These are phyloP conservation scores for Manis crassicaudata DNA, from an alignment of 2,797 vertebrate species.

Conservation along the genomic window DNA sequence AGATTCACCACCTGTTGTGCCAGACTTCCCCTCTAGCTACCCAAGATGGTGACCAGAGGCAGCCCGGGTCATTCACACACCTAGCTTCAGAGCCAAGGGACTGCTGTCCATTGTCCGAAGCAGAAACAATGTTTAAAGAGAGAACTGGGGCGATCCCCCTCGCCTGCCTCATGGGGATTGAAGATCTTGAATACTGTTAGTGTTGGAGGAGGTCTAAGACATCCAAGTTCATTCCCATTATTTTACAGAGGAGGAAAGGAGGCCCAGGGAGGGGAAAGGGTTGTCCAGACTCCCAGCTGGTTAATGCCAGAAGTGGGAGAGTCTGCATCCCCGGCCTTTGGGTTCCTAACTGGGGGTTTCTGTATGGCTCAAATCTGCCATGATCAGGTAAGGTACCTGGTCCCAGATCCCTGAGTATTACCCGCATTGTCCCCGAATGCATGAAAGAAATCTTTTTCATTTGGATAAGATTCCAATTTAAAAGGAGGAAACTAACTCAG, in stretches of 20 bases:
- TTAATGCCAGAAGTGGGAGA: neutral
- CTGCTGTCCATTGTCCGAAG: neutral
- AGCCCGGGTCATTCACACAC: neutral
- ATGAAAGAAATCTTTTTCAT: neutral
- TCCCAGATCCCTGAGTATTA: neutral
- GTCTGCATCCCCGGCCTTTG: neutral
- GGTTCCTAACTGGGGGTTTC: neutral
- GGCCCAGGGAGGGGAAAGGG: neutral
- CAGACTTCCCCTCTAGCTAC: neutral
- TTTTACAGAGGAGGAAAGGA: neutral
- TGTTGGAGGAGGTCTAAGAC: neutral
- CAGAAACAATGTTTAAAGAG: neutral
- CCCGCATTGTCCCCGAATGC: neutral
- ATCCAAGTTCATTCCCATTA: neutral
- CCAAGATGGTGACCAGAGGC: neutral
- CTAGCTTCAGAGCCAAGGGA: neutral
- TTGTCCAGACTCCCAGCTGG: neutral
- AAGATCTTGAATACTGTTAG: neutral
- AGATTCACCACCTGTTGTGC: no score
- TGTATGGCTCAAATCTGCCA: neutral
- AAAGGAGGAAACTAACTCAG: neutral
- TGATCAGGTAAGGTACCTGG: neutral
- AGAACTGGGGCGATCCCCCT: neutral
- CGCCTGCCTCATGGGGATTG: neutral
- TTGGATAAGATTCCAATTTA: neutral